Evolutionary conservation across 2,888 invertebrate species (phyloP), one percentile per base, ranked within the genome.

Genomic region (Microctonus aethiopoides): DNA sequence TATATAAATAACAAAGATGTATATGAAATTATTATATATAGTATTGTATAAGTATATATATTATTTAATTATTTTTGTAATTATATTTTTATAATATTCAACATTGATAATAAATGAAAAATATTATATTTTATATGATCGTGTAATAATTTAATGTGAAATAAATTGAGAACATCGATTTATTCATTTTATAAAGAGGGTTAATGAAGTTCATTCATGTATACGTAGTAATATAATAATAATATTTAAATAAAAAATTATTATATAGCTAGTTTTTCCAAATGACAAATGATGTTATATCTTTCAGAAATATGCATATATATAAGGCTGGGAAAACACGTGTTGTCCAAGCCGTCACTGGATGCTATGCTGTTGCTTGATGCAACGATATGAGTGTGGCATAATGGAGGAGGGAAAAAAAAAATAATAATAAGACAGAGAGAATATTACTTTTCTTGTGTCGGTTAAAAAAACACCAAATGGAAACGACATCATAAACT

Each of bases 311-410:
- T 59, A 63, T 70, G 65, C n/a, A n/a, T n/a, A n/a, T n/a, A n/a
- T n/a, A n/a, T n/a, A n/a, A 66, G 71, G 72, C 56, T 68, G 69
- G 51, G 63, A 71, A 63, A 75, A 77, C 81, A 81, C 75, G 78
- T 79, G 80, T 75, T 77, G 70, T 57, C 75, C 72, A 74, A 72
- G 68, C 61, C 61, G 65, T 52, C 70, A 62, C 52, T n/a, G n/a
- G 64, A 3, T 29, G 62, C 62, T 51, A 16, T 51, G n/a, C 51
- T 10, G 32, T 20, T 29, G 32, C 11, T 36, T 54, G 54, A 20
- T 51, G 34, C 16, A 29, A 29, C 29, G 7, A 29, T n/a, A 29
- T 29, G 29, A 29, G 29, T 29, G 29, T 29, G 29, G 3, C 7
- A 29, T 29, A 29, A n/a, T n/a, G 60, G 34, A 46, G 22, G 36